Base-by-base conservation (phyloP, 2,888 invertebrate species). In the Rugalucina vietnamica region DNA sequence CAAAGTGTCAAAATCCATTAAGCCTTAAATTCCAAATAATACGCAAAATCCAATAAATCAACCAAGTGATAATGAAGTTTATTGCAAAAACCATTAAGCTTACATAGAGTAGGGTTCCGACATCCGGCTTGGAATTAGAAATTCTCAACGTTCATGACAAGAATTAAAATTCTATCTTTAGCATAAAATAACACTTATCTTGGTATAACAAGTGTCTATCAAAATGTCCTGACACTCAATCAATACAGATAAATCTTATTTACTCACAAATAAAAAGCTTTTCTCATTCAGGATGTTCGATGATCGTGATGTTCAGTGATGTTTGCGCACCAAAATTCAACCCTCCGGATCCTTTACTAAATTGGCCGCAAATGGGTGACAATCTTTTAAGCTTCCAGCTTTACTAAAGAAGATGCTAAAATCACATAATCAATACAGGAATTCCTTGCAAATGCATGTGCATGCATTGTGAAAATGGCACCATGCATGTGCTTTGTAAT, bases 171-270 rank as follows among this genome's bases (percentile, higher is more conserved):
- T 85, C 82, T 81, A 87, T 79, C 84, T 84, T 87, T 85, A 82
- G 83, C 87, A 87, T 87, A 87, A 84, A 87, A 87, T 82, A 85
- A 87, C 87, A 87, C 84, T 87, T 85, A 85, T 78, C 81, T 74
- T 73, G 27, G 50, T 43, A 76, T 69, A 78, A 76, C 71, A 57
- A 50, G 32, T 1, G 43, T 43, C 14, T 34, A 14, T 29, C 29
- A 18, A 34, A 65, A 65, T 21, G 24, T 65, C 65, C 24, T 27
- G 49, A 34, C 54, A n/a, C 37, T 76, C 43, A 76, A 76, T 76
- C 76, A 76, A 76, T 69, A 76, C 12, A 69, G 4, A 65, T 8
- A 75, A 74, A 43, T 75, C 75, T 36, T 36, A 57, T 57, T 36
- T 75, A 75, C 75, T 75, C 75, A 75, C 75, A 57, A n/a, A n/a